Base-by-base conservation (phyloP, 2,113 vertebrate genomes). In the Paracanthobrama guichenoti region DNA sequence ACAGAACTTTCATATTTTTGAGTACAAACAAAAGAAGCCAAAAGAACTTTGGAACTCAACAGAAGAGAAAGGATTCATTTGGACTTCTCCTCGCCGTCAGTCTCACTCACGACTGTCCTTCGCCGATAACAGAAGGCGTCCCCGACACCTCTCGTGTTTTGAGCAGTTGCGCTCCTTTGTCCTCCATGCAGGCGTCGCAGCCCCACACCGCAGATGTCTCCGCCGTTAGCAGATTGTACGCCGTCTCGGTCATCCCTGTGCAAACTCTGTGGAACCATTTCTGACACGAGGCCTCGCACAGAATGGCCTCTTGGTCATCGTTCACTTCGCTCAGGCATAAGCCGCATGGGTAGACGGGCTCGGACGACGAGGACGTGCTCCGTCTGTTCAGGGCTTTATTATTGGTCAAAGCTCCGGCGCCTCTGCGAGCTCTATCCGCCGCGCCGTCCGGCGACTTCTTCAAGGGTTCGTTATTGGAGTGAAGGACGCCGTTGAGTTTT, bases 191-290 rank as follows among this genome's bases (percentile, higher is more conserved):
- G 2, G 93, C 83, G 83, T 97, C 95, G 57, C 96, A 97, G 67
- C 95, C 95, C 95, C 96, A 97, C 0, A 97, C 95, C 0, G 96
- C 96, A 0, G 93, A 93, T 0, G 93, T 90, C 88, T 97, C 95
- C 0, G 95, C 94, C 0, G 95, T 96, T 1, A 97, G 93, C 7
- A 97, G 92, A 46, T 95, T 94, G 0, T 96, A 96, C 1, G 95
- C 95, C 0, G 95, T 95, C 89, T 97, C 95, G 0, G 95, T 97
- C 95, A 97, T 95, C n/a, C 96, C 96, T 0, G 95, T 96, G 55
- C 96, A 96, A 80, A 95, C 76, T 18, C 95, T 94, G 74, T 96
- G 96, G 85, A 96, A 96, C 96, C 95, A 97, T 12, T 96, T 96
- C 76, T 95, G 95, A 86, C 96, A 97, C 3, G 94, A 96, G 10